Evolutionary conservation across 2,888 invertebrate genomes (phyloP).

Genomic region (Gasteruption jaculator): DNA sequence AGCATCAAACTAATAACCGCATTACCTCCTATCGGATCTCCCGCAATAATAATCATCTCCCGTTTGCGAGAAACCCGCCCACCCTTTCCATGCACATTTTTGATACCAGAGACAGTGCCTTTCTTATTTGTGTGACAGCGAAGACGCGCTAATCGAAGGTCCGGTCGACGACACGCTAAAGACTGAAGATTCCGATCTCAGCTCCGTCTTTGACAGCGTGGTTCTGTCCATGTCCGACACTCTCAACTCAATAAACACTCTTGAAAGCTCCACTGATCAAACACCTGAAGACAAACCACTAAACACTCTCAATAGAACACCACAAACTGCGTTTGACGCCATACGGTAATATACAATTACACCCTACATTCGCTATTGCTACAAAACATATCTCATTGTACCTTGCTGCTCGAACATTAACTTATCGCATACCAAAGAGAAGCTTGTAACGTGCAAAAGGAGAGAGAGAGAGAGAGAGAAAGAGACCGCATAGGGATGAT

Average conservation of each 20-base stretch:
- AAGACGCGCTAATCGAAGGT: conserved; percentile 39
- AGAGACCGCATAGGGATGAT: no score
- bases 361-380: no score
- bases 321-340: conserved; percentile 41
- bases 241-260: conserved; percentile 50
- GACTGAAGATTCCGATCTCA: conserved; percentile 46
- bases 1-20: conserved; percentile 49
- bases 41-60: no score
- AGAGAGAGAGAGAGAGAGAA: no score
- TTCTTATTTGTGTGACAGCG: conserved; percentile 48
- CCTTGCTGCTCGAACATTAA: conserved; percentile 4
- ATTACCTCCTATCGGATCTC: no score
- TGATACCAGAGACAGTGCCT: no score
- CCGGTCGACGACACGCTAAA: conserved; percentile 37
- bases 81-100: no score
- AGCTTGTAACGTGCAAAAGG: no score
- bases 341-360: no score
- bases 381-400: no score
- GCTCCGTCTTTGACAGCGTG: conserved; percentile 49
- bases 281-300: conserved; percentile 50
- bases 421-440: no score
- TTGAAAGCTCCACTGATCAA: conserved; percentile 49
- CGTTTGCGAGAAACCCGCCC: not conserved
- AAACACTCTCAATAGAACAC: conserved; percentile 47
- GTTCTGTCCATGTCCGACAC: conserved; percentile 51